phyloP scores from a whole-genome alignment of 2,888 invertebrate genomes.

The Odiellus spinosus region DNA sequence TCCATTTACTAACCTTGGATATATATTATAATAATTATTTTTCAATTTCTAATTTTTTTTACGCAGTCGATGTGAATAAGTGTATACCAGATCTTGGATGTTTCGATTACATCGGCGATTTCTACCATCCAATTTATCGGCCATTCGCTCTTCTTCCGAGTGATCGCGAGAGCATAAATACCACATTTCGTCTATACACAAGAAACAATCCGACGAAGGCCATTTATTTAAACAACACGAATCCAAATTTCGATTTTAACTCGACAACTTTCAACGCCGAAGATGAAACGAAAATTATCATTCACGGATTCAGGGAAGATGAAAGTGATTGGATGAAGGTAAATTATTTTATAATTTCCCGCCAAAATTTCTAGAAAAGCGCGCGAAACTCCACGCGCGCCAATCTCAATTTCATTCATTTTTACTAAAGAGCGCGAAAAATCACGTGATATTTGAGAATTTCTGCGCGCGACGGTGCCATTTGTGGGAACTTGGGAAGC shows the following conservation, averaged over 20 bases:
- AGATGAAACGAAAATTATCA: slow-evolving; percentile 12
- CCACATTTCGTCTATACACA: slow-evolving; percentile 17
- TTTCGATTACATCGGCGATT: slow-evolving; percentile 13
- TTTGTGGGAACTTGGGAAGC: no score
- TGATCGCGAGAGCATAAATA: slow-evolving; percentile 11
- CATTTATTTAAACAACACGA: slow-evolving; percentile 5
- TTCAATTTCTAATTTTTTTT: background rate
- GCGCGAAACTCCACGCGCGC: no score
- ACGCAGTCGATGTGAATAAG: background rate
- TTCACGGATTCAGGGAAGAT: slow-evolving; percentile 20
- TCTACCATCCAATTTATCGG: slow-evolving; percentile 13
- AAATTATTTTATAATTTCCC: background rate
- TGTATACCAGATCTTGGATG: slow-evolving; percentile 13
- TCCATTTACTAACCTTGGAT: no score
- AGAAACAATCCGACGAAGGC: slow-evolving; percentile 9
- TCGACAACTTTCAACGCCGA: background rate
- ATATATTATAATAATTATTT: no score
- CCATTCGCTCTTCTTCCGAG: slow-evolving; percentile 16
- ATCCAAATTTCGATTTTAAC: slow-evolving; percentile 8
- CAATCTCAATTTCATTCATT: no score
- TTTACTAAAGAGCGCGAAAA: no score
- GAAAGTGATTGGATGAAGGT: slow-evolving; percentile 17
- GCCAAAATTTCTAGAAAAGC: no score
- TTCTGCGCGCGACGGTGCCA: no score
- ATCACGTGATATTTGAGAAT: no score